Evolutionary conservation across 2,113 vertebrate species (phyloP), one percentile per base, ranked within the genome.

Genomic region (Acinonyx jubatus): DNA sequence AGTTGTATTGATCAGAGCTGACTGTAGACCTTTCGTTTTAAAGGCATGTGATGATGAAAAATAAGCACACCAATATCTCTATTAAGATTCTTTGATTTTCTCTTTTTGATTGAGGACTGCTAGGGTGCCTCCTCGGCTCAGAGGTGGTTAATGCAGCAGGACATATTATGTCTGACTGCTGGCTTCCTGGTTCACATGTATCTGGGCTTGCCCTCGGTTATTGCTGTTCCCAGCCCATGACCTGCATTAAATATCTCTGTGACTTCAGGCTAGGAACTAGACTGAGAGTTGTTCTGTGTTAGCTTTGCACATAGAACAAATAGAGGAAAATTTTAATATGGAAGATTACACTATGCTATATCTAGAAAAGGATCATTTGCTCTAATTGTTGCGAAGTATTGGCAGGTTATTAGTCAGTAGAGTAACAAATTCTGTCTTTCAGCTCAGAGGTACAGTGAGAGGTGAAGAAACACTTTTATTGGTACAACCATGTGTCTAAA

Each of bases 1-100:
- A 80, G 71, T 41, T 36, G 5, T 86, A 76, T 90, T 95, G 96
- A 95, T 95, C 66, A 79, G 69, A 83, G 23, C 55, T 50, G 83
- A 88, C 81, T 69, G 11, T 38, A 66, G 68, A 73, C 21, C 82
- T 92, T 83, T 36, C 50, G 83, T 93, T 95, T 89, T 82, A 89
- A 97, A 95, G 73, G 66, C 76, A 11, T 12, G 13, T 73, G n/a
- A 61, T 84, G 8, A 48, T 65, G 66, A 79, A 95, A 89, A 96
- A 57, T 38, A 76, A 71, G 38, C 73, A 83, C 82, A 89, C 41
- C 25, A 4, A 52, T 76, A 84, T 74, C 63, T 87, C 82, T 84
- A 12, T 89, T 83, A 84, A 95, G 68, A 52, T 13, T 21, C 31
- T 88, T 90, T 83, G 27, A 21, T 74, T 96, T 91, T 84, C 83